These are phyloP conservation scores for Ictalurus punctatus DNA, from an alignment of 2,113 vertebrate species.

Conservation along the genomic window DNA sequence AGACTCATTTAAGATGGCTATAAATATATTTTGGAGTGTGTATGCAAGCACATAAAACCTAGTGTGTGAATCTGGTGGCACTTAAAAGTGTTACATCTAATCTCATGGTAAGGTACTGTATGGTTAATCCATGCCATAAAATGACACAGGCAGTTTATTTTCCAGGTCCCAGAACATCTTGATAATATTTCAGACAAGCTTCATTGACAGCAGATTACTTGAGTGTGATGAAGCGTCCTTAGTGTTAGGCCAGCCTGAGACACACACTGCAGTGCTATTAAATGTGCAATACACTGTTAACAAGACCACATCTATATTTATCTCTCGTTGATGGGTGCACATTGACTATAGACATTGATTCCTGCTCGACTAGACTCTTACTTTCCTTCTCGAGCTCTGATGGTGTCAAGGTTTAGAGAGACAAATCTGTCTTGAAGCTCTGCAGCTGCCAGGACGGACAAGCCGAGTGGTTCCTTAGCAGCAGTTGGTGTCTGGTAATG, in stretches of 20 bases:
- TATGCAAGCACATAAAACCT: background rate
- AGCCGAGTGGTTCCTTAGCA: constrained; percentile 17
- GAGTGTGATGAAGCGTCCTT: background rate
- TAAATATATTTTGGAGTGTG: background rate
- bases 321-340: constrained; percentile 14
- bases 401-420: constrained; percentile 41
- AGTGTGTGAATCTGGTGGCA: constrained; percentile 47
- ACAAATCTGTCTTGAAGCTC: constrained; percentile 41
- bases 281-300: background rate
- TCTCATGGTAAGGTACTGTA: background rate
- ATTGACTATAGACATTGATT: constrained; percentile 42
- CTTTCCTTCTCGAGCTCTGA: constrained; percentile 39
- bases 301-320: constrained; percentile 15
- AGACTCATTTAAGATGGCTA: background rate
- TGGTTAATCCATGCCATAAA: background rate
- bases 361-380: background rate
- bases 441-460: constrained; percentile 35
- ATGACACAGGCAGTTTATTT: background rate
- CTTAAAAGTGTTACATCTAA: constrained; percentile 56
- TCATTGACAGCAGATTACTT: background rate
- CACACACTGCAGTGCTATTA: background rate
- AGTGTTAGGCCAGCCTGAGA: background rate
- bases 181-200: background rate
- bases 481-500: constrained; percentile 42
- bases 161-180: background rate